Percentiles rank a stretch among this genome's conserved stretches.
These are phyloP conservation scores for Chamaedrilus cognettii DNA, from an alignment of 2,888 invertebrate genomes.

Conservation along the genomic window DNA sequence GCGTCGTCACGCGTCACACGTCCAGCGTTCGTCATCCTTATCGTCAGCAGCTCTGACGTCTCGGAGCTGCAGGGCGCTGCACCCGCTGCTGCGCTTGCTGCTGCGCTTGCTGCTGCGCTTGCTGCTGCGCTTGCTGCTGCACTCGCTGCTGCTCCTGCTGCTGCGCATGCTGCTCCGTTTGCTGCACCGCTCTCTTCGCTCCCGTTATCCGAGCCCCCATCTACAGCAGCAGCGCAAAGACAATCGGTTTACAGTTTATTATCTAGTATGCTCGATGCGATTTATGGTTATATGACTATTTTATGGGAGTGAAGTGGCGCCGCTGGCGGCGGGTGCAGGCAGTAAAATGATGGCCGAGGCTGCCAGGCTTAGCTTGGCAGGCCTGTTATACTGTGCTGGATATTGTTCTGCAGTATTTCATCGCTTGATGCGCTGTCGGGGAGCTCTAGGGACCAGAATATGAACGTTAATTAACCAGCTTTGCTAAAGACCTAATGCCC, in stretches of 20 bases:
- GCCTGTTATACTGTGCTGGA: no score
- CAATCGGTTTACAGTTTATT: slow-evolving; percentile 2
- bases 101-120: background rate
- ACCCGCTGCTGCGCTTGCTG: background rate
- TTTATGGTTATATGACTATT: slow-evolving; percentile 7
- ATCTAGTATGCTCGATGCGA: background rate
- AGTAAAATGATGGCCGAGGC: no score
- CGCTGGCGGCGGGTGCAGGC: no score
- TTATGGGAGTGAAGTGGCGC: background rate
- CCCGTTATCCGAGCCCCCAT: background rate
- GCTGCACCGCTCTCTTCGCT: background rate
- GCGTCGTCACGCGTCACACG: background rate
- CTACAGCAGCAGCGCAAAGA: background rate
- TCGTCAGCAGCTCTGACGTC: background rate
- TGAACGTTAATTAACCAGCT: no score
- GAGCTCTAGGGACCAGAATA: no score
- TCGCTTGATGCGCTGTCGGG: no score
- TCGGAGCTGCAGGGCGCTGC: background rate
- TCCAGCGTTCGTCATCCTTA: slow-evolving; percentile 3
- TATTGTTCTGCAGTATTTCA: no score
- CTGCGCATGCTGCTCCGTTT: background rate
- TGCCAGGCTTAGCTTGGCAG: no score
- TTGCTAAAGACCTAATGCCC: no score
- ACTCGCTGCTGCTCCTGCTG: background rate
- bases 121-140: background rate